Base-by-base conservation (phyloP, 1,140 invertebrate species). In the Agrypnia vestita region DNA sequence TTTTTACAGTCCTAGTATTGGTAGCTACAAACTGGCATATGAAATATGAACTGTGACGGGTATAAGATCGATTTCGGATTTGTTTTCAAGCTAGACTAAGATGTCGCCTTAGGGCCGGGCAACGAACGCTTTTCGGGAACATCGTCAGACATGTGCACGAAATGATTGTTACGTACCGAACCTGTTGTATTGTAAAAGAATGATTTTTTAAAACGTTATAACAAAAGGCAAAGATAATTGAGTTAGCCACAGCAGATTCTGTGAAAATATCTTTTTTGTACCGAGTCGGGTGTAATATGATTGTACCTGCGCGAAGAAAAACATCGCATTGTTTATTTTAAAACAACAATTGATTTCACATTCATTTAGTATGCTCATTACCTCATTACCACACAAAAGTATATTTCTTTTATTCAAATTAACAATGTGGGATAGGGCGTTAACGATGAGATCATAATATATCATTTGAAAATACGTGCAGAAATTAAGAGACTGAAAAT, bases 21-120 rank as follows among this genome's bases (percentile, higher is more conserved):
- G 25, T 35, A 35, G 25, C 25, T 35, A 35, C 25, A 35, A 35
- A 35, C n/a, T 56, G 11, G 53, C 17, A 17, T 13, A 67, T 67
- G 43, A 67, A 46, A 67, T 47, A 67, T 67, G 62, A 67, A 46
- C 62, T 67, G 62, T 67, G 62, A 67, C 35, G 62, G 62, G 62
- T 46, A 44, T 35, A 8, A 47, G 35, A 17, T 15, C 43, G 62
- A 46, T 35, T 35, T 35, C 43, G 13, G 35, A 67, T 67, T 67
- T 8, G 62, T 67, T 67, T 43, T 15, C 15, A 13, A 43, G 7
- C 62, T 15, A 64, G 67, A 71, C 15, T 17, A 1, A 25, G 67
- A 12, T 71, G 46, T 71, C 67, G 67, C 67, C 67, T 25, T 49
- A 49, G 67, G 67, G 44, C 47, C 25, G 17, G 47, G 15, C 47